Evolutionary conservation across 2,113 vertebrate genomes (phyloP).

Genomic region (Triplophysa dalaica): DNA sequence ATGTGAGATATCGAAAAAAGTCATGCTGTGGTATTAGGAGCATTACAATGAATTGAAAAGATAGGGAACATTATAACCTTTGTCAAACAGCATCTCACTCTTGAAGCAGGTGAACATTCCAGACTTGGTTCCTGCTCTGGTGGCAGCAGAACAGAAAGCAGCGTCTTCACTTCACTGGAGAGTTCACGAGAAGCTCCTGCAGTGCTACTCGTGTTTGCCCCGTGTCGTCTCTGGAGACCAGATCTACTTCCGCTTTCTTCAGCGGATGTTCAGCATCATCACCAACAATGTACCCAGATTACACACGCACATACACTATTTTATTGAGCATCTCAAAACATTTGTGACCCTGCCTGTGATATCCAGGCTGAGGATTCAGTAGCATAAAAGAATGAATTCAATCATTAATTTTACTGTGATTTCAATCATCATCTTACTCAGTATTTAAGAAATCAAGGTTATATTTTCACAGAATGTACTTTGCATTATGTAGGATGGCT

Average conservation of each 20-base stretch:
- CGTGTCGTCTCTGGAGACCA: slow-evolving; percentile 88
- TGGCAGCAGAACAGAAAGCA: slow-evolving; percentile 86
- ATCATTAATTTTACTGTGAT: too few relatives aligned
- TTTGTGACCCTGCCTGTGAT: too few relatives aligned
- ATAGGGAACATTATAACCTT: too few relatives aligned
- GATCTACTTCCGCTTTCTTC: slow-evolving; percentile 90
- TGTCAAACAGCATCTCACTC: background rate
- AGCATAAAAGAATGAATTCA: too few relatives aligned
- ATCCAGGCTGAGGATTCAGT: too few relatives aligned
- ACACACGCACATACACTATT: background rate
- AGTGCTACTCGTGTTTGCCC: slow-evolving; percentile 87
- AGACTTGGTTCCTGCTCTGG: slow-evolving; percentile 86
- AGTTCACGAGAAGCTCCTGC: slow-evolving; percentile 88
- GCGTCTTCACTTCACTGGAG: slow-evolving; percentile 91
- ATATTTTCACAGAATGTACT: too few relatives aligned
- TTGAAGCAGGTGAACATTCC: slow-evolving; percentile 78
- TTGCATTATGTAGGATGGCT: too few relatives aligned
- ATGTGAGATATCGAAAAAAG: background rate
- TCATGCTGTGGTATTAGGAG: background rate
- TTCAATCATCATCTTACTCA: too few relatives aligned
- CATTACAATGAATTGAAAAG: too few relatives aligned
- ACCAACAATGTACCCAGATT: slow-evolving; percentile 84
- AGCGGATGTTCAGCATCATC: slow-evolving; percentile 89
- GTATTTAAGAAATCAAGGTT: too few relatives aligned
- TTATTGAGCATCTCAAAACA: background rate